These are phyloP conservation scores for Drosophila heteroneura DNA, from an alignment of 2,888 invertebrate genomes.

Conservation along the genomic window DNA sequence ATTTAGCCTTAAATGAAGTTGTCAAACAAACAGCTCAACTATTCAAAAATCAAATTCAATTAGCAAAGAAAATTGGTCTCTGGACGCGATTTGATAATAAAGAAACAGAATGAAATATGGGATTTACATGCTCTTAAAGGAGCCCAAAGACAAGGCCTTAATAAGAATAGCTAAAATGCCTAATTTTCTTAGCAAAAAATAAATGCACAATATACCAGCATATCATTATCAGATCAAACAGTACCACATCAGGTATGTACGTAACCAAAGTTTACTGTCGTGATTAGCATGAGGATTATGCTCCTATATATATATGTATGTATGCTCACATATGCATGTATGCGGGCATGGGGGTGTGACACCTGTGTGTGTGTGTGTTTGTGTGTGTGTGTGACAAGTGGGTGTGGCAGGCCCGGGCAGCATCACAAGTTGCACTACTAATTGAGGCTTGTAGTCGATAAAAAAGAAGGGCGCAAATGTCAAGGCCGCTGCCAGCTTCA, in stretches of 20 bases:
- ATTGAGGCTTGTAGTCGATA: slow-evolving; percentile 60
- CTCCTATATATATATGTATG: background rate
- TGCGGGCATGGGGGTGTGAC: slow-evolving; percentile 41
- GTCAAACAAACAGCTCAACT: slow-evolving; percentile 12
- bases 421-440: slow-evolving; percentile 67
- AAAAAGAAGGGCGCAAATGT: slow-evolving; percentile 70
- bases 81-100: background rate
- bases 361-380: slow-evolving; percentile 46
- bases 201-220: background rate
- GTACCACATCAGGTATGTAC: background rate
- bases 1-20: background rate
- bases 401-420: slow-evolving; percentile 68
- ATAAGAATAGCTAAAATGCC: background rate
- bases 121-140: background rate
- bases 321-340: background rate
- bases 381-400: slow-evolving; percentile 49
- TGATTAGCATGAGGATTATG: slow-evolving; percentile 11
- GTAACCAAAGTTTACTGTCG: slow-evolving; percentile 18
- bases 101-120: background rate
- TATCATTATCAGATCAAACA: background rate
- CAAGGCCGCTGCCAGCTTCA: slow-evolving; percentile 65
- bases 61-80: background rate
- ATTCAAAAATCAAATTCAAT: slow-evolving; percentile 6
- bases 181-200: background rate
- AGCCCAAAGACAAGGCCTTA: background rate